Conservation (phyloP, 2,113 vertebrate genomes). For the Bos indicus region DNA sequence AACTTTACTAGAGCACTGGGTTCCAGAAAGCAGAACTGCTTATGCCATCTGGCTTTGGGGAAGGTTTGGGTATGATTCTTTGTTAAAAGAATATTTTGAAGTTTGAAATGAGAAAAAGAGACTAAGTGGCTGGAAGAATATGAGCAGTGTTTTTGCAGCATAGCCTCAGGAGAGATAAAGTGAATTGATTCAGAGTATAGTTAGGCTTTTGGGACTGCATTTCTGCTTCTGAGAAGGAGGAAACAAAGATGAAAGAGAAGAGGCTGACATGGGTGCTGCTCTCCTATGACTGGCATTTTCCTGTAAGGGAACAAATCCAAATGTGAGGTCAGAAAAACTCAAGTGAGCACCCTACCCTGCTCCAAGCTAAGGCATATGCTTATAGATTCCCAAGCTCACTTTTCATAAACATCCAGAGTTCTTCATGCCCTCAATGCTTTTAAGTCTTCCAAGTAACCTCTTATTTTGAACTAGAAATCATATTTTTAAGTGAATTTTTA, state of each 20-base stretch:
- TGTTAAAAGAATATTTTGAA: neutral
- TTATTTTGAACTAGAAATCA: neutral
- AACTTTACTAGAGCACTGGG: neutral
- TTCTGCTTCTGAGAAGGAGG: neutral
- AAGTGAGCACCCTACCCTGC: neutral
- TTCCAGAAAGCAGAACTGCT: neutral
- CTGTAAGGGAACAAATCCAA: neutral
- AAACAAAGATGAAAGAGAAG: neutral
- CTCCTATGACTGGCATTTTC: neutral
- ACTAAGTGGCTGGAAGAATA: neutral
- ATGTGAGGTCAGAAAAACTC: neutral
- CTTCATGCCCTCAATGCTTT: neutral
- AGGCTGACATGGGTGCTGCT: neutral
- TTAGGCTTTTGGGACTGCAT: neutral
- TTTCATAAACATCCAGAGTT: neutral
- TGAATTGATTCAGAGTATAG: neutral
- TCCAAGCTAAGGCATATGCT: neutral
- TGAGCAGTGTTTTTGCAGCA: neutral
- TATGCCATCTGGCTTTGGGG: neutral
- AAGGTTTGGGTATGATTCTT: neutral
- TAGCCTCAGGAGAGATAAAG: neutral
- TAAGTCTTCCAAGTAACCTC: neutral
- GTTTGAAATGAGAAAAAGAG: conserved; percentile 6
- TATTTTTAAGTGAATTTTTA: neutral
- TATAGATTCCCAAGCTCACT: neutral